Evolutionary conservation across 2,888 invertebrate species (phyloP).

Genomic region (Leucoma salicis): DNA sequence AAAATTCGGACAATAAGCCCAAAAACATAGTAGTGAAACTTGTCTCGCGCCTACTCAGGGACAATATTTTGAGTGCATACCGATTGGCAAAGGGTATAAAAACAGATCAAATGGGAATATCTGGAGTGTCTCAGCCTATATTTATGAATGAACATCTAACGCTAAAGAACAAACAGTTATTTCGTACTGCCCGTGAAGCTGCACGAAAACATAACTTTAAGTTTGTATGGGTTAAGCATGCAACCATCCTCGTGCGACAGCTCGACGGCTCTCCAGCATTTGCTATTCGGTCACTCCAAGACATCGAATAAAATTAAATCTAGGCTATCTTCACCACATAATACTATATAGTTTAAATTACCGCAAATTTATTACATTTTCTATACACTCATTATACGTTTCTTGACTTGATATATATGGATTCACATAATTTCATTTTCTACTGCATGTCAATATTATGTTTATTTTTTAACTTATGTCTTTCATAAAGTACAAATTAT

Average conservation of each 20-base stretch:
- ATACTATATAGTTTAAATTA: too few species aligned
- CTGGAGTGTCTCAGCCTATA: background rate
- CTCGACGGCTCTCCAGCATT: background rate
- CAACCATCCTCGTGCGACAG: background rate
- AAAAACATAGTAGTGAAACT: background rate
- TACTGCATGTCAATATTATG: too few species aligned
- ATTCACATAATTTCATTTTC: too few species aligned
- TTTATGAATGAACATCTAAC: background rate
- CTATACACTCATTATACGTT: too few species aligned
- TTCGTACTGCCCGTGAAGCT: background rate
- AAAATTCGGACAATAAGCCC: background rate
- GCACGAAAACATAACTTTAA: background rate
- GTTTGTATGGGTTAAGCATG: background rate
- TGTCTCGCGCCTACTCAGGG: background rate
- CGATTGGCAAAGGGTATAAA: constrained; percentile 7
- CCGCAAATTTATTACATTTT: too few species aligned
- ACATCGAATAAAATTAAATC: too few species aligned
- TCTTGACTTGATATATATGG: too few species aligned
- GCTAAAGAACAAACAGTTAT: background rate
- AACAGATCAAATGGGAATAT: background rate
- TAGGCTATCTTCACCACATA: too few species aligned
- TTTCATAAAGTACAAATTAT: too few species aligned
- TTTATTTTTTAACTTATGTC: too few species aligned
- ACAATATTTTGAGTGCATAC: constrained; percentile 4
- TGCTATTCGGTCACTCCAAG: too few species aligned